These are phyloP conservation scores for Ligdia adustata DNA, from an alignment of 2,888 invertebrate genomes.

Conservation along the genomic window DNA sequence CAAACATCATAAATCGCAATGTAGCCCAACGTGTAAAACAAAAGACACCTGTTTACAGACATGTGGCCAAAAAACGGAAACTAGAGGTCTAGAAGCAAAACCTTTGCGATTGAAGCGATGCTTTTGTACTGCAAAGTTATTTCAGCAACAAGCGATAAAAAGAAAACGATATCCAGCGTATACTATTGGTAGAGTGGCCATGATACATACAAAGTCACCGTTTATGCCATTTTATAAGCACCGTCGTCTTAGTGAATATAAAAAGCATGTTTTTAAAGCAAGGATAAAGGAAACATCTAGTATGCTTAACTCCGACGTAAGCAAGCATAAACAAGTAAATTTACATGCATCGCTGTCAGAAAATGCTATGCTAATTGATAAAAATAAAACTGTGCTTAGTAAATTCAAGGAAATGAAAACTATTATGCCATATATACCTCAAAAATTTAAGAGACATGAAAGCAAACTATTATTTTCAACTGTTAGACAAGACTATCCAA, in stretches of 20 bases:
- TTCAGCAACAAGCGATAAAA: slow-evolving; percentile 26
- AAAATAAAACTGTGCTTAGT: slow-evolving; percentile 2
- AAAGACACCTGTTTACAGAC: slow-evolving; percentile 18
- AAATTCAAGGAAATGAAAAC: slow-evolving; percentile 41
- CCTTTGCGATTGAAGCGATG: slow-evolving; percentile 45
- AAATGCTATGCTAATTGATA: too few species aligned
- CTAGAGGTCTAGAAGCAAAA: slow-evolving; percentile 38
- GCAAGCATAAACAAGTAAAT: not conserved
- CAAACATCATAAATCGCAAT: not conserved
- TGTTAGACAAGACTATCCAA: slow-evolving; percentile 15
- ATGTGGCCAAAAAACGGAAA: slow-evolving; percentile 26
- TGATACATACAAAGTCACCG: slow-evolving; percentile 24
- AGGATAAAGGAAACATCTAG: not conserved
- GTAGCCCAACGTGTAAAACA: not conserved
- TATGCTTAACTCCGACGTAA: not conserved
- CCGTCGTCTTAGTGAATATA: too few species aligned
- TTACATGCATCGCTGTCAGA: too few species aligned
- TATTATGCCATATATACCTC: slow-evolving; percentile 46
- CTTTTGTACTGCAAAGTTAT: slow-evolving; percentile 48
- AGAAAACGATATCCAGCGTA: not conserved
- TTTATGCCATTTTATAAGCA: slow-evolving; percentile 28
- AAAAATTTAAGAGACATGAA: slow-evolving; percentile 44
- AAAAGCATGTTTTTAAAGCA: not conserved
- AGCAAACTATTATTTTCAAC: slow-evolving; percentile 37
- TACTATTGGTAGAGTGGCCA: slow-evolving; percentile 30